phyloP scores from a whole-genome alignment of 2,888 invertebrate species.

The Rotaria socialis region DNA sequence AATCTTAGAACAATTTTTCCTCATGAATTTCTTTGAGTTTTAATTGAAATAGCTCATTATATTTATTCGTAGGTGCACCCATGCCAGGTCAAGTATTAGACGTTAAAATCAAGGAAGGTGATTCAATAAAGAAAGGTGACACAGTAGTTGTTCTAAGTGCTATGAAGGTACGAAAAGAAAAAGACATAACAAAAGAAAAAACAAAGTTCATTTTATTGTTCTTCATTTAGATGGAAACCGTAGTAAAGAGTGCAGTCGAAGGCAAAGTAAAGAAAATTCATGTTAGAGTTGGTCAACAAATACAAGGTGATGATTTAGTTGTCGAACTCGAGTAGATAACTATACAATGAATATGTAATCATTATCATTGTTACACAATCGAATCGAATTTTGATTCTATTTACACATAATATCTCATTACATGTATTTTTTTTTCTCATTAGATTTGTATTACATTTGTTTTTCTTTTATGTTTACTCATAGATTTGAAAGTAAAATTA shows the following conservation, averaged over 20 bases:
- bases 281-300: slow-evolving; percentile 76
- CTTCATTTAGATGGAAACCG: slow-evolving; percentile 78
- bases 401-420: neutral
- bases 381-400: neutral
- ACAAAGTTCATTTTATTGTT: neutral
- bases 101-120: slow-evolving; percentile 79
- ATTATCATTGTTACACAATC: neutral
- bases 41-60: no score
- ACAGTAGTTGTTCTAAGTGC: slow-evolving; percentile 88
- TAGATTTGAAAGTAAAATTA: neutral
- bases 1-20: no score
- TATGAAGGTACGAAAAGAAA: slow-evolving; percentile 69
- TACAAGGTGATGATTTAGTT: slow-evolving; percentile 88
- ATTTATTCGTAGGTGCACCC: slow-evolving; percentile 82
- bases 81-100: slow-evolving; percentile 85
- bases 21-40: no score
- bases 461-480: neutral
- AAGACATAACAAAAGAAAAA: neutral
- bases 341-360: neutral
- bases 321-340: slow-evolving; percentile 41
- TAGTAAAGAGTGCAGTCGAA: slow-evolving; percentile 83
- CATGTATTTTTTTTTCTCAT: neutral
- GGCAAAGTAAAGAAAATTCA: slow-evolving; percentile 75
- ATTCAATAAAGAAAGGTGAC: slow-evolving; percentile 76
- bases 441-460: neutral